These are phyloP conservation scores for Drosophila dunni DNA, from an alignment of 1,140 invertebrate species.

Conservation along the genomic window DNA sequence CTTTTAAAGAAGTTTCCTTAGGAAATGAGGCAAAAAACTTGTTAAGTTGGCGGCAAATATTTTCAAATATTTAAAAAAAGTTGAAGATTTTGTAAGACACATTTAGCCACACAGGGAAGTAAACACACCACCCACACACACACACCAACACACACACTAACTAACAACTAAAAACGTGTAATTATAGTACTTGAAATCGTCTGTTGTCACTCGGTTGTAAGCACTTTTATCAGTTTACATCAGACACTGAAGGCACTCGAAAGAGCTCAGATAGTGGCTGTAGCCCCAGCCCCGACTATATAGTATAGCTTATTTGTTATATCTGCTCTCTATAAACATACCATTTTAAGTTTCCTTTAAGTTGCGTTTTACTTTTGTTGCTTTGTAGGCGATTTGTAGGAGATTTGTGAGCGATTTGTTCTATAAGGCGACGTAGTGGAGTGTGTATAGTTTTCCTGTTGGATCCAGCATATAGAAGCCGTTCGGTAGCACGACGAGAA, in stretches of 20 bases:
- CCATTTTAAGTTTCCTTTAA: conserved; percentile 37
- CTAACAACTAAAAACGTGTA: conserved; percentile 4
- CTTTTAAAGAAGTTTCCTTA: too few species aligned
- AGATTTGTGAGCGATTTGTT: conserved; percentile 1
- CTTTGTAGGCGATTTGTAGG: background rate
- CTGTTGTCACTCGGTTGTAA: conserved; percentile 20
- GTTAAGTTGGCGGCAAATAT: too few species aligned
- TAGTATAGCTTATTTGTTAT: background rate
- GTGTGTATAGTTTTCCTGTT: background rate
- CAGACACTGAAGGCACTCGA: conserved; percentile 1
- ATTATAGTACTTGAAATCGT: conserved; percentile 16
- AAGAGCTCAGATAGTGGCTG: conserved; percentile 12
- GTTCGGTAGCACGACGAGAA: conserved; percentile 14
- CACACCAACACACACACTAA: background rate
- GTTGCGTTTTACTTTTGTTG: background rate
- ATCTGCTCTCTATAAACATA: conserved; percentile 42
- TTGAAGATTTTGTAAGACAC: too few species aligned
- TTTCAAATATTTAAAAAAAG: too few species aligned
- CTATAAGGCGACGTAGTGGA: background rate
- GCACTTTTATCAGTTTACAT: conserved; percentile 10
- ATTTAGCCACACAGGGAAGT: too few species aligned
- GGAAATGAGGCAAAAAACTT: too few species aligned
- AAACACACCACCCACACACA: too few species aligned
- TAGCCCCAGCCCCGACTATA: background rate
- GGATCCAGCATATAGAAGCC: conserved; percentile 11